These are phyloP conservation scores for Agrochola lychnidis DNA, from an alignment of 2,888 invertebrate species.

Conservation along the genomic window DNA sequence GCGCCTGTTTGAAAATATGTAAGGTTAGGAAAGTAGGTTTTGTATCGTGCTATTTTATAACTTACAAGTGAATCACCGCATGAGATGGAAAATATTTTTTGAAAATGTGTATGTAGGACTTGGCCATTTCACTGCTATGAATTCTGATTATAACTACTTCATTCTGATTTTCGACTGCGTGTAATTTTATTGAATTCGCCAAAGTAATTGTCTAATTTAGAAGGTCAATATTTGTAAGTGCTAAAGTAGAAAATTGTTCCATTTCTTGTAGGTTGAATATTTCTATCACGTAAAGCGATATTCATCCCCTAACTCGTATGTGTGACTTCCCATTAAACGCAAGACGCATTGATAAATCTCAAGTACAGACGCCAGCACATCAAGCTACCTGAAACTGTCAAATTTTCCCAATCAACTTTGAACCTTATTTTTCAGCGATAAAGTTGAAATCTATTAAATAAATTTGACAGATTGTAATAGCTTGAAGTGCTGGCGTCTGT, in stretches of 20 bases:
- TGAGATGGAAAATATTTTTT: not conserved
- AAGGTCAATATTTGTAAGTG: slow-evolving; percentile 76
- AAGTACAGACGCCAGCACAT: no score
- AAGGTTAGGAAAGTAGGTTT: not conserved
- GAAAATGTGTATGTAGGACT: not conserved
- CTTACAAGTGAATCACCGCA: not conserved
- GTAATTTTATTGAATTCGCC: slow-evolving; percentile 57
- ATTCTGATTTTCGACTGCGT: not conserved
- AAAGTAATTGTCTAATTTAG: slow-evolving; percentile 75
- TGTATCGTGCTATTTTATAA: not conserved
- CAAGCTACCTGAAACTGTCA: no score
- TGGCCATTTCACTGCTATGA: not conserved
- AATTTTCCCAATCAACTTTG: no score
- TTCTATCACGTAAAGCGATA: slow-evolving; percentile 79
- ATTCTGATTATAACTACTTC: not conserved
- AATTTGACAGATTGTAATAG: no score
- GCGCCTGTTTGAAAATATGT: slow-evolving; percentile 91
- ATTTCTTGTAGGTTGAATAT: slow-evolving; percentile 67
- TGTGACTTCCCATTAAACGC: slow-evolving; percentile 9
- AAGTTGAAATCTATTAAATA: no score
- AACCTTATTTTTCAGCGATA: no score
- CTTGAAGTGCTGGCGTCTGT: no score
- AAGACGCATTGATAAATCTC: slow-evolving; percentile 20
- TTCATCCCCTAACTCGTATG: slow-evolving; percentile 42
- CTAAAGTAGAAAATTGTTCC: slow-evolving; percentile 67